Conservation (phyloP, 2,888 invertebrate genomes). For the Sinelater perroti region DNA sequence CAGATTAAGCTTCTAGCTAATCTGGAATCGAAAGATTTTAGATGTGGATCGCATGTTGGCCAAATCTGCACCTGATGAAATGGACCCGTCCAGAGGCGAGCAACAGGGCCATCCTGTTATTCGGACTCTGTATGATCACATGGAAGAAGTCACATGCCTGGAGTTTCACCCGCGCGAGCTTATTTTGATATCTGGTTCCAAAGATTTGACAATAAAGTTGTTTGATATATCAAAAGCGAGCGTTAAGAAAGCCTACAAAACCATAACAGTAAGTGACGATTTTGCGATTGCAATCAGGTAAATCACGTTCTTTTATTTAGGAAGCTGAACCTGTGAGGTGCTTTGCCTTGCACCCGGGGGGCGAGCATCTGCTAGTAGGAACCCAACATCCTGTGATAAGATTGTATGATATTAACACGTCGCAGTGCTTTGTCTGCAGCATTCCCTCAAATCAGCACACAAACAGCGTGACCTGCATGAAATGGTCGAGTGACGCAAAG, state of each 20-base stretch:
- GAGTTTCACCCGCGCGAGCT: slow-evolving; percentile 97
- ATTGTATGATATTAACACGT: slow-evolving; percentile 93
- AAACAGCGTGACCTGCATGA: slow-evolving; percentile 77
- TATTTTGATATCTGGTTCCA: slow-evolving; percentile 92
- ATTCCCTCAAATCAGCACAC: slow-evolving; percentile 88
- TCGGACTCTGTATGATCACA: slow-evolving; percentile 95
- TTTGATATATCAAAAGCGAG: slow-evolving; percentile 99
- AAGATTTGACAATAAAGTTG: slow-evolving; percentile 93
- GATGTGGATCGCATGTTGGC: slow-evolving; percentile 99
- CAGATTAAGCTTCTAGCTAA: too few species aligned
- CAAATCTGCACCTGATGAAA: slow-evolving; percentile 93
- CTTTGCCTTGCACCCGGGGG: slow-evolving; percentile 94
- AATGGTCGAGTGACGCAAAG: slow-evolving; percentile 76
- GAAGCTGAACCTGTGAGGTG: slow-evolving; percentile 92
- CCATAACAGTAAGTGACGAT: slow-evolving; percentile 75
- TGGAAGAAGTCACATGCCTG: slow-evolving; percentile 95
- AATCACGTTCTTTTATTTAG: slow-evolving; percentile 58
- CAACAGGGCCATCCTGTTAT: slow-evolving; percentile 98
- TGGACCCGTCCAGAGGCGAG: slow-evolving; percentile 82
- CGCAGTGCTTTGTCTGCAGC: slow-evolving; percentile 94
- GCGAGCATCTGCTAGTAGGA: slow-evolving; percentile 93
- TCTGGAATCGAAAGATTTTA: slow-evolving; percentile 83
- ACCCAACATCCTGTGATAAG: slow-evolving; percentile 91
- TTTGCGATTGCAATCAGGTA: background rate
- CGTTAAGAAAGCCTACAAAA: slow-evolving; percentile 96